Base-by-base conservation (phyloP, 2,113 vertebrate genomes). In the Neodontobutis hainanensis region DNA sequence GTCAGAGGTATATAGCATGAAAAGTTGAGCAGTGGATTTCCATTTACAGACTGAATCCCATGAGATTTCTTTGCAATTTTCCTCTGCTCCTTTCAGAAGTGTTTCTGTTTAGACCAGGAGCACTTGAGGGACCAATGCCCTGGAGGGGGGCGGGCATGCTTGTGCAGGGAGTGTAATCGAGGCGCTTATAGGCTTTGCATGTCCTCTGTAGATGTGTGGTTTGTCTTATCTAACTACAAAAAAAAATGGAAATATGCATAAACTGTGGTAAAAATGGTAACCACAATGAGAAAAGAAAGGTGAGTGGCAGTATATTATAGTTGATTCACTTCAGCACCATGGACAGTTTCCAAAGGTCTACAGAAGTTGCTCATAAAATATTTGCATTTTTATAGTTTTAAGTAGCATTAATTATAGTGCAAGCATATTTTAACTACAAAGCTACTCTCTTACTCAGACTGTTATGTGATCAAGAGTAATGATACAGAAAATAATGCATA, bases 21-120 rank as follows among this genome's bases (percentile, higher is more conserved):
- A 59, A 73, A 42, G 40, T 62, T 65, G 35, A 50, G 36, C 50
- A 70, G 43, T 77, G 47, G 61, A 5, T 73, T 70, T 77, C 61
- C 45, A 66, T 63, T 84, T 75, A 75, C 66, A 71, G 66, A 77
- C 51, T 36, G 44, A 78, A 70, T 76, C 82, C 70, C 78, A 16
- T 6, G 45, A 53, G 70, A 68, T 61, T 75, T 15, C 65, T 49
- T 19, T 45, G 63, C 63, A 70, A 61, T 72, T 81, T 75, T 50
- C 59, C 34, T 50, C 34, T 16, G n/a, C 58, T 79, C 60, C 64
- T 60, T 65, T 81, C 78, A 63, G 59, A 62, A 82, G 60, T 77
- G 76, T 67, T 80, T 75, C 35, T 73, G 49, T 62, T 80, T 71
- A 61, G 77, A 68, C 59, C 73, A 71, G 50, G 67, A 49, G 79